Evolutionary conservation across 1,140 invertebrate genomes (phyloP).

Genomic region (Leptinotarsa lineolata): DNA sequence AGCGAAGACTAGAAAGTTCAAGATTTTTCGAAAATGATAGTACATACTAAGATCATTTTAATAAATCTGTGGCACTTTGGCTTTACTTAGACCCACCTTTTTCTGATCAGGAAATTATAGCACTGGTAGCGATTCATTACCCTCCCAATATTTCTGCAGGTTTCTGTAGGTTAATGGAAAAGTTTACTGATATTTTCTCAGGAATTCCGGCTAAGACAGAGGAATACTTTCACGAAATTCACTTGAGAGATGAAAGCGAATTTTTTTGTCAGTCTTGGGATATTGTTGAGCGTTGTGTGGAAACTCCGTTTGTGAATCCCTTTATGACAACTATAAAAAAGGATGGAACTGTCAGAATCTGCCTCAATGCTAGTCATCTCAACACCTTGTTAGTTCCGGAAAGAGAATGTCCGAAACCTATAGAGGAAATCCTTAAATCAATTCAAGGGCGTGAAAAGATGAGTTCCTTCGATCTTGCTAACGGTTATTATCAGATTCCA

Average conservation of each 20-base stretch:
- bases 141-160: no score
- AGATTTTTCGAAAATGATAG: no score
- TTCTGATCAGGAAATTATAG: no score
- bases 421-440: not conserved
- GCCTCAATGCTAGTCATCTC: not conserved
- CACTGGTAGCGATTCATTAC: no score
- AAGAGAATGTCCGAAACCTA: not conserved
- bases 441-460: not conserved
- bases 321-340: not conserved
- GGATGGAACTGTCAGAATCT: not conserved
- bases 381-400: not conserved
- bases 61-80: no score
- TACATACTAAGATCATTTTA: no score
- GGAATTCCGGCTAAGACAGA: not conserved
- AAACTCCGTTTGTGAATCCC: not conserved
- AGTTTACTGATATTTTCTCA: not conserved
- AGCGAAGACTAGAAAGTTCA: no score
- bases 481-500: not conserved
- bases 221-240: not conserved
- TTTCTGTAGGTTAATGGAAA: no score
- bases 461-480: not conserved
- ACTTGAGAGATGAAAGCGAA: not conserved
- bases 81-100: no score
- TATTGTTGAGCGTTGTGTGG: not conserved
- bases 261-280: constrained; percentile 1